Percentiles rank a stretch among this genome's conserved stretches.
phyloP scores from a whole-genome alignment of 2,797 vertebrate genomes.

The Platyrinchus mystaceus region DNA sequence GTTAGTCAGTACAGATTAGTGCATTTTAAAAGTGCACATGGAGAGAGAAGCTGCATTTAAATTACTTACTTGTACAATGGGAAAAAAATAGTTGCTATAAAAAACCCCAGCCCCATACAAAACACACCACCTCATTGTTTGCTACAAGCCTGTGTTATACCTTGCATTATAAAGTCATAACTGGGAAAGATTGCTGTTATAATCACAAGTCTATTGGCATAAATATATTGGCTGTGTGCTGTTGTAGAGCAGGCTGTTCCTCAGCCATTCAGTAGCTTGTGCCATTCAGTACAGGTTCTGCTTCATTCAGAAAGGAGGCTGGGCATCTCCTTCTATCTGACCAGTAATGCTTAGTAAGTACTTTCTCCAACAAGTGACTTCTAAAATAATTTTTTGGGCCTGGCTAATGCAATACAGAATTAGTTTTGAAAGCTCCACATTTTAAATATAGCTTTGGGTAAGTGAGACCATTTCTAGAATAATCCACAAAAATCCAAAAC shows the following conservation, averaged over 20 bases:
- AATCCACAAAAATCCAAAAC: background rate
- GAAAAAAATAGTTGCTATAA: background rate
- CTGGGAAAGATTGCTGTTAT: background rate
- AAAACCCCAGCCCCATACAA: background rate
- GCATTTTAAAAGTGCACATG: background rate
- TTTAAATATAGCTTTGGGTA: background rate
- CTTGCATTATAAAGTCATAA: background rate
- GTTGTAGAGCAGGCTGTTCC: background rate
- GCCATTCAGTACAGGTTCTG: background rate
- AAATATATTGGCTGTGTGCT: background rate
- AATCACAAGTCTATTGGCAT: background rate
- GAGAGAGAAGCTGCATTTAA: background rate
- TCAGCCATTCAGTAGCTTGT: background rate
- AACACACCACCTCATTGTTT: rapidly evolving
- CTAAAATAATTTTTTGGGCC: background rate
- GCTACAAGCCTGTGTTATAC: background rate
- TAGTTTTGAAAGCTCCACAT: background rate
- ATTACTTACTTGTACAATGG: background rate
- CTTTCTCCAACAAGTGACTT: background rate
- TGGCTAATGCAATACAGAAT: background rate
- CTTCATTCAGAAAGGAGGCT: rapidly evolving
- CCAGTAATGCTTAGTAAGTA: background rate
- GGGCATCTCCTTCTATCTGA: background rate
- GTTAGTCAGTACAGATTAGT: background rate
- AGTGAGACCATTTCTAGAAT: background rate